Conservation (phyloP, 2,797 vertebrate species). For the Neopelma chrysocephalum region DNA sequence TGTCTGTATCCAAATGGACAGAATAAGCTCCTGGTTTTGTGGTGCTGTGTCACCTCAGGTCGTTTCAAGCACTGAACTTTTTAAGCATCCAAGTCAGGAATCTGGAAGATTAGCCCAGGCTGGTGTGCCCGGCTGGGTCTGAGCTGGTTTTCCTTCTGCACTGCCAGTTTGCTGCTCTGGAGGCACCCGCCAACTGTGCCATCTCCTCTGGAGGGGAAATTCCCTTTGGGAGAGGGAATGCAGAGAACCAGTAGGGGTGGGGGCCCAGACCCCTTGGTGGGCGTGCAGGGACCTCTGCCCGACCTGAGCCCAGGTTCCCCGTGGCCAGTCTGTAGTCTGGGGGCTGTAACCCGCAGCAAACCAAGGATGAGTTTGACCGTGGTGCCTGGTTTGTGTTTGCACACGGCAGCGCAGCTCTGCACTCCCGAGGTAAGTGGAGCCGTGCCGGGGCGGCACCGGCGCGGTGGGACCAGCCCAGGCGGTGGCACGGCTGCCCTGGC, state of each 20-base stretch:
- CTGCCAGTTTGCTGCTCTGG: background rate
- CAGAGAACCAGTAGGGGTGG: background rate
- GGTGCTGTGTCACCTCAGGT: background rate
- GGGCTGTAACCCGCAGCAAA: background rate
- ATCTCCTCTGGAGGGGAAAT: background rate
- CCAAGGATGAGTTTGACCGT: accelerated
- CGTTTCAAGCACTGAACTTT: accelerated
- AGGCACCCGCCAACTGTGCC: accelerated
- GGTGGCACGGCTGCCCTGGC: accelerated
- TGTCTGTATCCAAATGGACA: background rate
- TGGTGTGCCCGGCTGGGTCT: background rate
- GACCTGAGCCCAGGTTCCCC: background rate
- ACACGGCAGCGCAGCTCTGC: accelerated
- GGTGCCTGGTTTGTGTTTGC: background rate
- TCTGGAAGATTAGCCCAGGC: too few relatives aligned
- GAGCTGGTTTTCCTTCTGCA: background rate
- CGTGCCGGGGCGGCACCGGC: accelerated
- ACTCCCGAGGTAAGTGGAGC: background rate
- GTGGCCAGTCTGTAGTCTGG: accelerated
- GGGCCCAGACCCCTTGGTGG: accelerated
- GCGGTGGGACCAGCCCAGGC: accelerated
- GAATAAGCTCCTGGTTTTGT: background rate
- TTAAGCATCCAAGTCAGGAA: background rate
- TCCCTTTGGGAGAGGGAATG: background rate
- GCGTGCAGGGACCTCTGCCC: background rate